Conservation (phyloP, 2,113 vertebrate species). For the Toxostoma redivivum region DNA sequence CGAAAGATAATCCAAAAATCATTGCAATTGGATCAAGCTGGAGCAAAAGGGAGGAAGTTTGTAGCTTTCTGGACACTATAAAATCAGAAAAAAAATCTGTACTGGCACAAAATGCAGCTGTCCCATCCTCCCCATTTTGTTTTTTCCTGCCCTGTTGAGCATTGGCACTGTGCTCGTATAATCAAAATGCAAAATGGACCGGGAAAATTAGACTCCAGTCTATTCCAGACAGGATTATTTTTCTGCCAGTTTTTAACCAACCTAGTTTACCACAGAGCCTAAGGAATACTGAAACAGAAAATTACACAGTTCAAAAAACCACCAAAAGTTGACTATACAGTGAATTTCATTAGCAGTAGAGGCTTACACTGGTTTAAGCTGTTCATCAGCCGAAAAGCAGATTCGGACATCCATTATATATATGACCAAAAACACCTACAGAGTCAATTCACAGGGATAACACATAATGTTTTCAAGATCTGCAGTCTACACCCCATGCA, state of each 20-base stretch:
- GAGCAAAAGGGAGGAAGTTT: not conserved
- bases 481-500: not conserved
- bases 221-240: not conserved
- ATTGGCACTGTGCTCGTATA: not conserved
- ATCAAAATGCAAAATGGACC: not conserved
- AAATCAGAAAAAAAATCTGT: not conserved
- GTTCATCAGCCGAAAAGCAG: not conserved
- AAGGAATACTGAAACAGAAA: not conserved
- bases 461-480: not conserved
- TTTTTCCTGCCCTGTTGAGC: not conserved
- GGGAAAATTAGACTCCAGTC: not conserved
- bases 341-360: not conserved
- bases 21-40: not conserved
- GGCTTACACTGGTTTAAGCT: not conserved
- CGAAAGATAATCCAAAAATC: not conserved
- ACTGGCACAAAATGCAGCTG: not conserved
- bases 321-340: not conserved
- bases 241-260: not conserved
- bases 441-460: not conserved
- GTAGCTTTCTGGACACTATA: not conserved
- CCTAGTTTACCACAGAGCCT: not conserved
- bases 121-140: not conserved
- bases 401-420: accelerated
- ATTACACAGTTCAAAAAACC: not conserved
- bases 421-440: not conserved